A percentile compares a stretch with the other conserved stretches of the same genome.
Conservation (phyloP, 1,140 invertebrate species). For the Zaprionus africanus region DNA sequence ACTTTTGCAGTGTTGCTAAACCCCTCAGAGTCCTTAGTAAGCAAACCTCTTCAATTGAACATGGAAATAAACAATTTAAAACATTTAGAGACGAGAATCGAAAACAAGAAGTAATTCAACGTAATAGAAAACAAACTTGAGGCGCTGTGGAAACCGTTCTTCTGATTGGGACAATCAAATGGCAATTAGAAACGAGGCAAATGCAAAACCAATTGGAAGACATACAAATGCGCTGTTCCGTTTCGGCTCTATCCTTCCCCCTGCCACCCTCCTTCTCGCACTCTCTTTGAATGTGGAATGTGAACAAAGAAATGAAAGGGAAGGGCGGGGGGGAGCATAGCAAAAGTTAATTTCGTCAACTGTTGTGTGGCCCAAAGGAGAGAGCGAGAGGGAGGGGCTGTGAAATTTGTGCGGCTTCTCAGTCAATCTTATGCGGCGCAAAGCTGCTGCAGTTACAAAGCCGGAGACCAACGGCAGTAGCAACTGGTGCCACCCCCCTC, state of each 20-base stretch:
- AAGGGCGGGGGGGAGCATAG: not conserved
- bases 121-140: not conserved
- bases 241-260: not conserved
- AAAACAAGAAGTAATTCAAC: not conserved
- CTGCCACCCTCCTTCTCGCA: not conserved
- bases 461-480: not conserved
- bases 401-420: constrained; percentile 62
- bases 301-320: not conserved
- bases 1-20: not conserved
- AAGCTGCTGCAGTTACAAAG: not conserved
- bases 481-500: constrained; percentile 10
- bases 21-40: not conserved
- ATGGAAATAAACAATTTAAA: not conserved
- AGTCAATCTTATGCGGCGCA: constrained; percentile 29
- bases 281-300: not conserved
- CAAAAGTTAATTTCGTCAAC: constrained; percentile 68
- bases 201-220: constrained; percentile 25
- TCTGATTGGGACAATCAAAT: constrained; percentile 25
- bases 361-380: constrained; percentile 14
- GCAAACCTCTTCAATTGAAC: too few species aligned
- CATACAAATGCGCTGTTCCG: constrained; percentile 35
- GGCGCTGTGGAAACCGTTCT: not conserved
- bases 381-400: not conserved
- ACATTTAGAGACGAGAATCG: not conserved
- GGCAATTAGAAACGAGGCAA: constrained; percentile 31